Evolutionary conservation across 2,888 invertebrate genomes (phyloP), one percentile per base, ranked within the genome.

Genomic region (Monopis laevigella): DNA sequence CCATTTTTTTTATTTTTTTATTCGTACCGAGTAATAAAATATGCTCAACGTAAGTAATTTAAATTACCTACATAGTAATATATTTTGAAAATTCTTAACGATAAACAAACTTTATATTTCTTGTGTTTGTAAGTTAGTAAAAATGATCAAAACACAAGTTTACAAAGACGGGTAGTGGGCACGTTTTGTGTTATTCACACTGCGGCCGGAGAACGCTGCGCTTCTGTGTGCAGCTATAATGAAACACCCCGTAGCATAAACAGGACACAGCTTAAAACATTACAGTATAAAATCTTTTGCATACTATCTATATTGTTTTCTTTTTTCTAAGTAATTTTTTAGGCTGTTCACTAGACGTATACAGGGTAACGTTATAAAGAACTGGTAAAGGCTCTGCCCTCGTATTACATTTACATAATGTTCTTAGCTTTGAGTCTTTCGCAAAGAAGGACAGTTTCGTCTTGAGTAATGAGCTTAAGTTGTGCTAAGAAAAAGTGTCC

Each of bases 321-420:
- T n/a, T 28, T 11, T 11, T 28, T 28, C 4, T 5, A 28, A 28
- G 28, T 7, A n/a, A n/a, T 5, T n/a, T 28, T 28, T 28, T 28
- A 28, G 28, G 6, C 28, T 28, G 4, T 28, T 4, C 8, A 21
- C 8, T 21, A 7, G 6, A 21, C n/a, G n/a, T n/a, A 21, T 21
- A 21, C 8, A 21, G 24, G 24, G 24, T 21, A 8, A 7, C 8
- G 24, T 5, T 21, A 21, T 21, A 30, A 30, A 30, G 11, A 28
- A 11, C 8, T 14, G 7, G n/a, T 17, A n/a, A 34, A 34, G 34
- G 65, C 59, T 62, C 65, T 65, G 65, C 67, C 69, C 65, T 54
- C 58, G 62, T 65, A 70, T 73, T 63, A 71, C 65, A 74, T 73
- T 73, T 70, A 67, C 74, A 74, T 74, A 74, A 73, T 67, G 64